These are phyloP conservation scores for Tryphoninae sp. DNA, from an alignment of 2,888 invertebrate genomes.

Conservation along the genomic window DNA sequence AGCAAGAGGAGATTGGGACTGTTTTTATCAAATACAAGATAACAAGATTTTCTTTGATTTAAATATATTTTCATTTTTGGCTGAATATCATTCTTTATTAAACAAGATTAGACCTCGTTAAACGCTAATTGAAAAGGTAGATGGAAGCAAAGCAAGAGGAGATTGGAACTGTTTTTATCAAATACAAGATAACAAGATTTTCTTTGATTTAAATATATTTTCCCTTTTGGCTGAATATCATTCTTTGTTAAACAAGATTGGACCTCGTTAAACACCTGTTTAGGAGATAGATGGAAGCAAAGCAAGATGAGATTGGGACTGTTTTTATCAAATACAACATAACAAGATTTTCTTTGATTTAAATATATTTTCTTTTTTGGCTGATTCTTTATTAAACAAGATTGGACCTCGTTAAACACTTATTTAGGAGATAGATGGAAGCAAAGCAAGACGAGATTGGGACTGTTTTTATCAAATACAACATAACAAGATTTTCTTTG, in stretches of 20 bases:
- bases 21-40: conserved; percentile 8
- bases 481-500: conserved; percentile 17
- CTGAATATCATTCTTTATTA: conserved; percentile 37
- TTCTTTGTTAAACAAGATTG: no score
- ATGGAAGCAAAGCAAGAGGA: background rate
- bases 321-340: conserved; percentile 7
- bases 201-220: background rate
- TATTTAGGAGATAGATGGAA: no score
- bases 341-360: conserved; percentile 40
- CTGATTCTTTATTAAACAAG: conserved; percentile 14
- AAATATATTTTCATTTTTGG: conserved; percentile 58
- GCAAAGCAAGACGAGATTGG: no score
- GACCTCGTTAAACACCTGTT: no score
- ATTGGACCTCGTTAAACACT: no score
- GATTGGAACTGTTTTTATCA: background rate
- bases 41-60: conserved; percentile 40
- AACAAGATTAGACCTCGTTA: no score
- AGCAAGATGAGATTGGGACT: background rate
- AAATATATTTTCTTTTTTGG: conserved; percentile 58
- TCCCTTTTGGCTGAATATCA: no score
- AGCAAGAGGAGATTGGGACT: background rate
- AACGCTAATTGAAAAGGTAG: background rate
- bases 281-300: no score
- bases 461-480: conserved; percentile 4
- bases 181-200: background rate